Percentiles rank a stretch among this genome's conserved stretches.
These are phyloP conservation scores for Edolisoma coerulescens DNA, from an alignment of 2,113 vertebrate genomes.

Conservation along the genomic window DNA sequence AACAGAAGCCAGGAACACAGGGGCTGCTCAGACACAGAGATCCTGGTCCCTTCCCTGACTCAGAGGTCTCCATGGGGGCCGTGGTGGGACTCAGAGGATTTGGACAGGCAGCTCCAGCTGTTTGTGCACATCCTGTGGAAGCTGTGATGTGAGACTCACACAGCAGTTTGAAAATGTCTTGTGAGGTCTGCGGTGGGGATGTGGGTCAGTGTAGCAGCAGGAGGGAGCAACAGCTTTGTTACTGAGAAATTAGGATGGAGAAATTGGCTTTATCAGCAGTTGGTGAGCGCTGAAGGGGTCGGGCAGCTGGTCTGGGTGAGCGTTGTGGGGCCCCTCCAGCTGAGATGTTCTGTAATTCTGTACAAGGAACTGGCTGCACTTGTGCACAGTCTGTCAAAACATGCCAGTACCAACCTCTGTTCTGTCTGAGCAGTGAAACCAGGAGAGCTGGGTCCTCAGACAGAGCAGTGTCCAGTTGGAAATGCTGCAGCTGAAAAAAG, in stretches of 20 bases:
- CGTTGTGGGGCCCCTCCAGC: fast-evolving
- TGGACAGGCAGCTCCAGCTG: background rate
- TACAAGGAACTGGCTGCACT: background rate
- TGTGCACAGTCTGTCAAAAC: background rate
- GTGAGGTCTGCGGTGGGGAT: background rate
- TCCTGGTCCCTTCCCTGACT: background rate
- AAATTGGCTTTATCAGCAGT: background rate
- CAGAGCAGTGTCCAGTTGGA: background rate
- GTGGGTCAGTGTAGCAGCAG: background rate
- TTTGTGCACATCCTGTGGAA: fast-evolving
- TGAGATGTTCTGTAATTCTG: background rate
- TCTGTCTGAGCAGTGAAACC: background rate
- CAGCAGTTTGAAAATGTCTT: fast-evolving
- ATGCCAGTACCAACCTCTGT: background rate
- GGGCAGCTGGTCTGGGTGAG: background rate
- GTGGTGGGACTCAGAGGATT: fast-evolving
- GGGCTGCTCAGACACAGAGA: background rate
- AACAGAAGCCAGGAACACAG: no score
- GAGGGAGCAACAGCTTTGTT: background rate
- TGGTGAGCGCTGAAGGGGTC: background rate
- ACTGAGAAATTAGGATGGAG: background rate
- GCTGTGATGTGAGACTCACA: background rate
- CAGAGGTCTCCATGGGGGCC: fast-evolving
- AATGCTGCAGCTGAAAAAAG: background rate
- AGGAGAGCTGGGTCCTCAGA: background rate